Base-by-base conservation (phyloP, 2,888 invertebrate species). In the Eutolmus rufibarbis region DNA sequence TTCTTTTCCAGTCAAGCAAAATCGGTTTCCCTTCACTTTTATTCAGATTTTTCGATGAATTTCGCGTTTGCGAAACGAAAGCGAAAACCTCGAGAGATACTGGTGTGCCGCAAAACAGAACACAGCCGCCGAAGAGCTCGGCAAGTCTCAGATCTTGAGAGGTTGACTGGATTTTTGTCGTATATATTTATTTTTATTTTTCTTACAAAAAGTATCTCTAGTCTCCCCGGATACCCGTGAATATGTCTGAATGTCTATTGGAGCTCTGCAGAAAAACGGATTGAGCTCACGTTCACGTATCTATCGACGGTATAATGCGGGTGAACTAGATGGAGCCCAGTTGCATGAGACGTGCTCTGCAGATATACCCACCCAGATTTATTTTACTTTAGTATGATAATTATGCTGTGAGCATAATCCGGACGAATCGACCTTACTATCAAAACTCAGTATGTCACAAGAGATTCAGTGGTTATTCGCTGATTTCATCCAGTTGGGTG, bases 61-160 rank as follows among this genome's bases (percentile, higher is more conserved):
- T 79, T 74, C 74, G 28, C 34, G 43, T 85, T 85, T 85, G 85
- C 85, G 85, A 85, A 85, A 85, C 85, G 85, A 85, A 85, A 85
- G 85, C 85, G 74, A 85, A 85, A 85, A 43, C 85, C 85, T 85
- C 74, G 46, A 43, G 74, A 43, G 28, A 66, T 19, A 28, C 28
- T 66, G 66, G 66, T 66, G 66, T 19, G 66, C 66, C 66, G 66
- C 66, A 66, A 66, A 40, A 66, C 66, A 66, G 66, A 66, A 66
- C 66, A 23, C 66, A 19, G 12, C 66, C 19, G 12, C 66, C 19
- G 56, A 28, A 66, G 66, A 3, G 51, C 66, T 66, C 28, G 12
- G 12, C 66, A 66, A 28, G 23, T 23, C 28, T 84, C 34, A 66
- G 40, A 85, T 37, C 57, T 46, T 37, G 57, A 37, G 82, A 66